Conservation (phyloP, 2,888 invertebrate genomes). For the Ferrisia virgata region DNA sequence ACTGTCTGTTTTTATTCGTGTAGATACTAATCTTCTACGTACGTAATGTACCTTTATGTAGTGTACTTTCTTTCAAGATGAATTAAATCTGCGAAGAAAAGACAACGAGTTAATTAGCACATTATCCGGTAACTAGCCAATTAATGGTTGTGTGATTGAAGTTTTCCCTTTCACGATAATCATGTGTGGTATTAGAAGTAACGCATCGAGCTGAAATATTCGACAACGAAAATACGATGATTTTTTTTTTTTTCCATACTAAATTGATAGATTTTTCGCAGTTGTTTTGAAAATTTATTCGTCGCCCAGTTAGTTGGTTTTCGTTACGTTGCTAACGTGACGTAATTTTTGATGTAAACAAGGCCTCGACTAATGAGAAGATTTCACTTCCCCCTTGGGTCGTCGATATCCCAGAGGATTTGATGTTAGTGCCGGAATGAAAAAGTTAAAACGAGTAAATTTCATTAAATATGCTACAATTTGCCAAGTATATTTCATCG, state of each 20-base stretch:
- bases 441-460: neutral
- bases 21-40: neutral
- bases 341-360: slow-evolving; percentile 13
- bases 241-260: neutral
- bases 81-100: neutral
- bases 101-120: neutral
- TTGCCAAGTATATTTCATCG: neutral
- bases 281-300: neutral
- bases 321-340: neutral
- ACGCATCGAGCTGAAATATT: no score
- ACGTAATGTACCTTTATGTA: neutral
- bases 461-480: neutral
- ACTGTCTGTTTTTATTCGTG: neutral
- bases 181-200: no score
- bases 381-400: neutral
- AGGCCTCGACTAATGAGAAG: neutral
- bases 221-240: neutral
- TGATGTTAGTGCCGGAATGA: neutral
- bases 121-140: neutral
- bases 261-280: neutral
- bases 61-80: neutral
- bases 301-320: no score
- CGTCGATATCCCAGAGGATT: neutral
- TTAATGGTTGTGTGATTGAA: neutral
- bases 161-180: neutral